These are phyloP conservation scores for Lycodopsis pacificus DNA, from an alignment of 2,797 vertebrate genomes.

Conservation along the genomic window DNA sequence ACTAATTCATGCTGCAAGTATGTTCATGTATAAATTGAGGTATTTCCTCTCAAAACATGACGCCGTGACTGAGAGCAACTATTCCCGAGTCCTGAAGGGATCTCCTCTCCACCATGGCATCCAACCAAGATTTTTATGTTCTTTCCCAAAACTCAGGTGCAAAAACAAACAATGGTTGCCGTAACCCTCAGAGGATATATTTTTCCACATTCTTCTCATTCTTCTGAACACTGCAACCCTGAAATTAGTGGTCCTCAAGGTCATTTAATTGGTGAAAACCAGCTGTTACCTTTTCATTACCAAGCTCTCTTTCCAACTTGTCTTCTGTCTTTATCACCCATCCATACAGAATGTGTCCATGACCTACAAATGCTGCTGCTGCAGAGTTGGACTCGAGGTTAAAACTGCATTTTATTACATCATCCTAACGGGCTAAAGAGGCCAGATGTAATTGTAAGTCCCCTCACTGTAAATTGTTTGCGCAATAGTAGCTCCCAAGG, in stretches of 20 bases:
- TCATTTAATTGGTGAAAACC: conserved; percentile 52
- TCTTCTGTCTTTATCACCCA: conserved; percentile 24
- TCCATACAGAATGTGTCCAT: conserved; percentile 18
- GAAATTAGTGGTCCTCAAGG: conserved; percentile 57
- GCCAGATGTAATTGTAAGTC: conserved; percentile 62
- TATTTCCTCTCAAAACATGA: conserved; percentile 10
- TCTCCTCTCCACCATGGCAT: conserved; percentile 23
- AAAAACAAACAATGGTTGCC: conserved; percentile 56
- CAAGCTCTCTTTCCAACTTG: conserved; percentile 20
- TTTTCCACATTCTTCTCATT: conserved; percentile 58
- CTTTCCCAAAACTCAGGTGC: conserved; percentile 45
- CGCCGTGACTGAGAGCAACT: background rate
- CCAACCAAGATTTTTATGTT: conserved; percentile 41
- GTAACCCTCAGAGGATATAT: conserved; percentile 48
- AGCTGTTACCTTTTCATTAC: conserved; percentile 34
- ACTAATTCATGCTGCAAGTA: background rate
- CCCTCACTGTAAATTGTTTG: conserved; percentile 54
- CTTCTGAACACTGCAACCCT: conserved; percentile 34
- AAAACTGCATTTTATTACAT: conserved; percentile 62
- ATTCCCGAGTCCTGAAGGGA: background rate
- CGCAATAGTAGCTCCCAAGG: conserved; percentile 66
- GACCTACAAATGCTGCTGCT: conserved; percentile 23
- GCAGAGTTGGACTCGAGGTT: conserved; percentile 22
- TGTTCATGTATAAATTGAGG: background rate
- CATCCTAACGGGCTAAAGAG: conserved; percentile 50